Evolutionary conservation across 2,113 vertebrate species (phyloP), one percentile per base, ranked within the genome.

Genomic region (Neoarius graeffei): DNA sequence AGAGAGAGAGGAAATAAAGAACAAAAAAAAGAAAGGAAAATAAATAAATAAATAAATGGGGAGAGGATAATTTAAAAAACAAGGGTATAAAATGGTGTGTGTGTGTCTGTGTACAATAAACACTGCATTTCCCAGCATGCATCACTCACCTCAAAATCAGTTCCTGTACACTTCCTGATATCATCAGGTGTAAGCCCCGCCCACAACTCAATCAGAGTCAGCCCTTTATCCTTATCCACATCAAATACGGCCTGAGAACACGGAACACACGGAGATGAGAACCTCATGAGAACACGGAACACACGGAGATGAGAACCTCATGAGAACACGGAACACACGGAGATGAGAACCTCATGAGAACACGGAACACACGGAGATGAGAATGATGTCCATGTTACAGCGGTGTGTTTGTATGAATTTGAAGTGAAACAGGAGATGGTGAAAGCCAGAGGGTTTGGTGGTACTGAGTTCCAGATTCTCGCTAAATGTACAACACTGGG

Each of bases 141-240:
- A 81, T 66, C 77, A 59, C 97, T 96, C 93, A 98, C 98, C 81
- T 93, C 76, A 79, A 99, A 99, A 84, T 97, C 95, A 91, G 96
- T 94, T 84, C 98, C 97, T 1, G 98, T 99, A 93, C 96, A 97
- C 88, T 96, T 96, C 93, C 96, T 96, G 91, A 99, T 97, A 91
- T 99, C 98, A 35, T 98, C 97, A 60, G 97, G 94, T 4, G 96
- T 96, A 87, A 99, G 93, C 35, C 96, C 97, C 93, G 98, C 97
- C 96, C 95, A 98, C 85, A 99, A 93, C 93, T 99, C 98, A 67
- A 97, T 96, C 90, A 99, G 95, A 15, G 96, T 98, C 91, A 99
- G 94, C 17, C 98, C 98, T 85, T 96, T 97, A 85, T 96, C 95
- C 91, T 94, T 96, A 93, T 99, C 96, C 90, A 99, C 97, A 56